Percentiles rank a stretch among this genome's conserved stretches.
Conservation (phyloP, 2,888 invertebrate genomes). For the Temnothorax rugatulus region DNA sequence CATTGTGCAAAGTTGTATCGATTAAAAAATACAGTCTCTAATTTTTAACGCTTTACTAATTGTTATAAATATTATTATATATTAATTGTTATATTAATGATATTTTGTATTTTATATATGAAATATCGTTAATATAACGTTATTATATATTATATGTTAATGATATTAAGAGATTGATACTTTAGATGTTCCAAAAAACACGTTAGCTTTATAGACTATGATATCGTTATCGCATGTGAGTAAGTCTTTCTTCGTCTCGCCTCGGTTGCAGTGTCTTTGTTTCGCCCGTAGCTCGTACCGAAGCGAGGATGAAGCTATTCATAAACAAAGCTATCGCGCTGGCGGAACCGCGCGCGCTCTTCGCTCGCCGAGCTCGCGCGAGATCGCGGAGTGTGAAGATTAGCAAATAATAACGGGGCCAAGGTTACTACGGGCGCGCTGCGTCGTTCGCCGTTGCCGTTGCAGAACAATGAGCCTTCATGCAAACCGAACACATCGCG, state of each 20-base stretch:
- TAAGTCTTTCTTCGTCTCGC: constrained; percentile 20
- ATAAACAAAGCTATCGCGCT: constrained; percentile 70
- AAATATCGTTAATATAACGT: no score
- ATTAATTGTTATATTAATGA: no score
- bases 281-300: constrained; percentile 62
- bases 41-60: not conserved
- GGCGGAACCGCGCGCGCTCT: constrained; percentile 53
- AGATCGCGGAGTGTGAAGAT: constrained; percentile 74
- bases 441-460: constrained; percentile 64
- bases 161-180: not conserved
- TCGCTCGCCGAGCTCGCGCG: constrained; percentile 34
- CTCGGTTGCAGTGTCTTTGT: constrained; percentile 53
- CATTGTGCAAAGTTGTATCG: not conserved
- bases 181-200: not conserved
- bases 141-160: no score
- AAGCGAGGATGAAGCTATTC: constrained; percentile 60
- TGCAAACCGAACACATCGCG: constrained; percentile 68
- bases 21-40: not conserved
- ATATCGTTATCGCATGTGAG: not conserved
- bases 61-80: not conserved
- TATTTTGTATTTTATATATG: no score
- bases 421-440: constrained; percentile 80
- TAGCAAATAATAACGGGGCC: constrained; percentile 82
- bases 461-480: constrained; percentile 77
- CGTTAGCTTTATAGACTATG: not conserved